Conservation (phyloP, 1,140 invertebrate species). For the Mamestra configurata region DNA sequence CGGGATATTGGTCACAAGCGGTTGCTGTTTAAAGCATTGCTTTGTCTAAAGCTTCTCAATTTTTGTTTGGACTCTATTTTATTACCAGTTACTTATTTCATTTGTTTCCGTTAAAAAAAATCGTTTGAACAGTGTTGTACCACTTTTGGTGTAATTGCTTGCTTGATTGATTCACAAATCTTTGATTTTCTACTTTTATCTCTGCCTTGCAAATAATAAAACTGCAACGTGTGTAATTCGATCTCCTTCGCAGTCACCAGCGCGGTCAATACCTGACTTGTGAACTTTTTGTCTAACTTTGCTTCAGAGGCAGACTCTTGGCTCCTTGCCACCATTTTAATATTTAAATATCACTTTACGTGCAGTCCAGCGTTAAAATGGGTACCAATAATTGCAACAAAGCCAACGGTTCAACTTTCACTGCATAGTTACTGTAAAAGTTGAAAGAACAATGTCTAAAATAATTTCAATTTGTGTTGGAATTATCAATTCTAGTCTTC, state of each 20-base stretch:
- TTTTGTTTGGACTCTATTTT: not conserved
- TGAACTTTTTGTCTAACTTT: not conserved
- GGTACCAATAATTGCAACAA: conserved; percentile 9
- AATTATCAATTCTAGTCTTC: not conserved
- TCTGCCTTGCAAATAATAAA: not conserved
- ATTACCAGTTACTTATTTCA: too few species aligned
- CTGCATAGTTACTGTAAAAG: not conserved
- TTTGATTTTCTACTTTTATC: not conserved
- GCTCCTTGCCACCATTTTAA: not conserved
- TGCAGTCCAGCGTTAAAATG: not conserved
- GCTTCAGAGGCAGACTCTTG: not conserved
- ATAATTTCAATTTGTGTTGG: not conserved
- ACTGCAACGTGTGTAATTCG: not conserved
- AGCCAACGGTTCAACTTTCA: not conserved
- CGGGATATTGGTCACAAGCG: not conserved
- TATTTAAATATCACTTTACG: not conserved
- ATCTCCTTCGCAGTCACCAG: not conserved
- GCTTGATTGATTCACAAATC: too few species aligned
- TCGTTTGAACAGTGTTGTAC: too few species aligned
- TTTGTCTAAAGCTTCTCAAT: conserved; percentile 2
- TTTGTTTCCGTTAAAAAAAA: too few species aligned
- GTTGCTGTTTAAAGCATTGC: not conserved
- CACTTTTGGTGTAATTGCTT: too few species aligned
- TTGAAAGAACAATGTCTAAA: not conserved
- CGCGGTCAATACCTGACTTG: not conserved